phyloP scores from a whole-genome alignment of 2,888 invertebrate species.

The Peribatodes rhomboidaria region DNA sequence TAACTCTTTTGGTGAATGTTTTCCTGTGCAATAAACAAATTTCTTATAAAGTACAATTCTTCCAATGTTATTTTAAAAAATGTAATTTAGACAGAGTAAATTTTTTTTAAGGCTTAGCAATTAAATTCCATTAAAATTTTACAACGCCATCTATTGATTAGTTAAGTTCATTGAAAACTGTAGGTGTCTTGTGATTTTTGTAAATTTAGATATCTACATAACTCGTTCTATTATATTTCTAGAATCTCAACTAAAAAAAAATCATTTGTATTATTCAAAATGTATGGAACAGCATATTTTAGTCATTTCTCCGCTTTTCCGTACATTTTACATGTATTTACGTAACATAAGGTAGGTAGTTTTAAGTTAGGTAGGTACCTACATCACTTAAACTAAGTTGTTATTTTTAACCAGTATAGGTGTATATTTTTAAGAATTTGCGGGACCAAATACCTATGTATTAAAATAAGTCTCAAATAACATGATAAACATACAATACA shows the following conservation, averaged over 20 bases:
- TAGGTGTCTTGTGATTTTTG: not conserved
- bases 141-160: constrained; percentile 2
- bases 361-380: not conserved
- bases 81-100: not conserved
- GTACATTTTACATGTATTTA: constrained; percentile 15
- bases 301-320: constrained; percentile 25
- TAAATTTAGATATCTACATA: not conserved
- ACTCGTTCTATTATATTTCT: constrained; percentile 4
- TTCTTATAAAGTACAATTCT: not conserved
- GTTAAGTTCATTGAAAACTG: not conserved
- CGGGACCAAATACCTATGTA: constrained; percentile 31
- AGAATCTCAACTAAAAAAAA: constrained; percentile 13
- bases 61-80: not conserved
- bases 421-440: constrained; percentile 14
- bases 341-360: not conserved
- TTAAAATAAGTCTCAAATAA: constrained; percentile 11
- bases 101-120: not conserved
- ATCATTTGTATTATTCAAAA: constrained; percentile 9
- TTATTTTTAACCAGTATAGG: constrained; percentile 18
- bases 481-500: not conserved
- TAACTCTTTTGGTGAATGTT: no score
- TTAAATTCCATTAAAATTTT: not conserved
- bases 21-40: not conserved
- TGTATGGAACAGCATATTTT: constrained; percentile 21
- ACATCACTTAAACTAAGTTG: constrained; percentile 3